These are phyloP conservation scores for Platynereis dumerilii DNA, from an alignment of 2,888 invertebrate genomes.

Conservation along the genomic window DNA sequence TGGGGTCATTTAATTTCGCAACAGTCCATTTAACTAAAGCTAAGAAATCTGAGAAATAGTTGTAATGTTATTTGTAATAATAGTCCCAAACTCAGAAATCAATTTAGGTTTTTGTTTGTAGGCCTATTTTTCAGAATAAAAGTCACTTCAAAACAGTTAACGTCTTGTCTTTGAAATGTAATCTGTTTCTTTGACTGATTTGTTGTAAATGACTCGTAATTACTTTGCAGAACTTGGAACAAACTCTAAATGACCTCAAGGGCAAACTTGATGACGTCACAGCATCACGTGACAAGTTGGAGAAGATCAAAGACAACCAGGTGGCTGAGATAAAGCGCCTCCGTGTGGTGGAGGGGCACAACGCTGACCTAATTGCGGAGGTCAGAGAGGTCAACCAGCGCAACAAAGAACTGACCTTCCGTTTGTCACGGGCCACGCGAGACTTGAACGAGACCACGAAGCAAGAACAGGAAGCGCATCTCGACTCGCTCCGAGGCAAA, in stretches of 20 bases:
- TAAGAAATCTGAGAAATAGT: too few relatives aligned
- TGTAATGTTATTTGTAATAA: too few relatives aligned
- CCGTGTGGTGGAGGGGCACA: constrained; percentile 38
- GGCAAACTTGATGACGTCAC: constrained; percentile 37
- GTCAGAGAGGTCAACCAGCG: constrained; percentile 46
- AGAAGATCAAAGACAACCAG: constrained; percentile 23
- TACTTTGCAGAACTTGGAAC: constrained; percentile 7
- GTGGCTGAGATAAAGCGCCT: constrained; percentile 39
- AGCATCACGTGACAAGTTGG: constrained; percentile 38
- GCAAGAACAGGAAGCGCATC: constrained; percentile 41
- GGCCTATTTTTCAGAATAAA: too few relatives aligned
- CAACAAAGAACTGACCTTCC: constrained; percentile 46
- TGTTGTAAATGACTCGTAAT: too few relatives aligned
- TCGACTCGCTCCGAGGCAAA: constrained; percentile 39
- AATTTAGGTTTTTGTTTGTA: too few relatives aligned
- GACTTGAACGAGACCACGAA: constrained; percentile 40
- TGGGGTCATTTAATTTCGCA: too few relatives aligned
- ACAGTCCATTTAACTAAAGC: too few relatives aligned
- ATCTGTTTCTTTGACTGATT: too few relatives aligned
- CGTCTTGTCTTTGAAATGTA: too few relatives aligned
- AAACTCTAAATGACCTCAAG: constrained; percentile 34
- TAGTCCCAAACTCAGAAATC: too few relatives aligned
- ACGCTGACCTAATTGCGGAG: constrained; percentile 41
- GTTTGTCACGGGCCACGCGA: constrained; percentile 27
- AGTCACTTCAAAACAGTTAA: too few relatives aligned